phyloP scores from a whole-genome alignment of 1,140 invertebrate species.

The Drosophila lini region DNA sequence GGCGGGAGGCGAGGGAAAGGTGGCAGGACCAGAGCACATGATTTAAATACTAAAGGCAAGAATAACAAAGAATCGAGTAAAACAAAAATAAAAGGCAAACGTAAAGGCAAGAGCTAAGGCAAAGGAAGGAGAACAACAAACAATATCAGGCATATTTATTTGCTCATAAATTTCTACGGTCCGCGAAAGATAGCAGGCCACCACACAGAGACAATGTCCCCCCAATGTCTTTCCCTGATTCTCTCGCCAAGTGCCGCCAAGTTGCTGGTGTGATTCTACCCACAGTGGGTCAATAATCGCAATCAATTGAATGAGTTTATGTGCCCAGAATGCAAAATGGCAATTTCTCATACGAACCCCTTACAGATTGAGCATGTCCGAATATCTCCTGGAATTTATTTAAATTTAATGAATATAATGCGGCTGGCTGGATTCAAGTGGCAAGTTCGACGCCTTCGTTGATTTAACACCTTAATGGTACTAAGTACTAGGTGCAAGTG shows the following conservation, averaged over 20 bases:
- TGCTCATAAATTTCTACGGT: slow-evolving; percentile 64
- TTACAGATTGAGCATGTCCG: slow-evolving; percentile 17
- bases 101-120: slow-evolving; percentile 8
- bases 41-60: slow-evolving; percentile 70
- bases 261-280: slow-evolving; percentile 13
- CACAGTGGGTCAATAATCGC: slow-evolving; percentile 61
- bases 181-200: slow-evolving; percentile 34
- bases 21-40: slow-evolving; percentile 63
- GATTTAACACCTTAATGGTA: slow-evolving; percentile 5
- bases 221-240: slow-evolving; percentile 2
- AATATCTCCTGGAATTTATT: slow-evolving; percentile 17
- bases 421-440: neutral
- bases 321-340: slow-evolving; percentile 39
- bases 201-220: slow-evolving; percentile 37
- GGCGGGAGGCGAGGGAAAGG: neutral
- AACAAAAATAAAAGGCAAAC: slow-evolving; percentile 36
- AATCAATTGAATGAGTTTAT: slow-evolving; percentile 49
- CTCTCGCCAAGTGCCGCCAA: slow-evolving; percentile 15
- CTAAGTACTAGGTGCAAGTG: neutral
- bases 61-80: slow-evolving; percentile 64
- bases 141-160: slow-evolving; percentile 60
- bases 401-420: slow-evolving; percentile 12
- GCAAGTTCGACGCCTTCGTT: slow-evolving; percentile 17
- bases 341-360: slow-evolving; percentile 9
- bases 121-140: slow-evolving; percentile 24